phyloP scores from a whole-genome alignment of 2,797 vertebrate genomes.

The Uromys caudimaculatus region DNA sequence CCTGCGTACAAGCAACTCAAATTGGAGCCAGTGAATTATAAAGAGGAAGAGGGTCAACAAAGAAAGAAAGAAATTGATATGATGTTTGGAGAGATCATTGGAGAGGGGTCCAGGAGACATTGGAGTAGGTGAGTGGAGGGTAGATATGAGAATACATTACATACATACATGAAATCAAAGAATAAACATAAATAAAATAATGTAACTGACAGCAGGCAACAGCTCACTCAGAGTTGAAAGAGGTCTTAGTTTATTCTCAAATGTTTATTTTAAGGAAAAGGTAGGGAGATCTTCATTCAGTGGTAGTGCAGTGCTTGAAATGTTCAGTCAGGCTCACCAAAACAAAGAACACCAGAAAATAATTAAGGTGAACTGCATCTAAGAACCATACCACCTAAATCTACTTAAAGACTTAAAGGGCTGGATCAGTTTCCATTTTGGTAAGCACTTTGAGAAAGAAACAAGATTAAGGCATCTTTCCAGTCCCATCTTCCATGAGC shows the following conservation, averaged over 20 bases:
- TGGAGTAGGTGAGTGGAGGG: background rate
- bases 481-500: background rate
- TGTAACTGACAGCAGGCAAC: background rate
- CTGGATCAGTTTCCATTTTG: background rate
- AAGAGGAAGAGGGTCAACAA: background rate
- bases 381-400: background rate
- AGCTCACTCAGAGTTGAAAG: constrained; percentile 21
- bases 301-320: background rate
- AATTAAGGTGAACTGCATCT: background rate
- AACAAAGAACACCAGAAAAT: background rate
- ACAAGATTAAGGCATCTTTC: background rate
- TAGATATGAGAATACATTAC: background rate
- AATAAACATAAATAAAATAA: background rate
- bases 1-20: background rate
- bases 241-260: background rate
- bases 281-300: background rate
- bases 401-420: background rate
- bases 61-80: background rate
- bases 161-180: background rate
- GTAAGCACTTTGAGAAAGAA: background rate
- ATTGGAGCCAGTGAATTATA: background rate
- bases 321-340: background rate
- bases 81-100: background rate
- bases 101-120: background rate
- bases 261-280: background rate